Base-by-base conservation (phyloP, 2,888 invertebrate species). In the Dysmachus trigonus region DNA sequence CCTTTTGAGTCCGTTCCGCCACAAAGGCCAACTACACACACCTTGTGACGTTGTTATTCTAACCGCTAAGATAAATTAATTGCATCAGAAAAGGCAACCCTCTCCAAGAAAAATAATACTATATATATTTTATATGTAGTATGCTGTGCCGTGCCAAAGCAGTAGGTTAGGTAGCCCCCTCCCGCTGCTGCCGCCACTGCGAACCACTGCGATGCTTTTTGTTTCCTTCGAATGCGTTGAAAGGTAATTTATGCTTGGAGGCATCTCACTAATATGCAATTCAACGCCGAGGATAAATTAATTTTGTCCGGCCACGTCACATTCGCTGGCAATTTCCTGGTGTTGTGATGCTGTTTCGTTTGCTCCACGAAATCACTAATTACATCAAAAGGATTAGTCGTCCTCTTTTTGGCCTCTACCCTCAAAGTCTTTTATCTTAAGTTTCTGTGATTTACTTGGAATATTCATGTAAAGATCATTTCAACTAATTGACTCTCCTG, bases 51-150 rank as follows among this genome's bases (percentile, higher is more conserved):
- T 72, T 71, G 71, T 41, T 72, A 72, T 71, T 83, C 83, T 83
- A 38, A 83, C 83, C 83, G 72, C 83, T 83, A 72, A 83, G 83
- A 83, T 83, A 83, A 83, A 83, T 83, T 83, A 83, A 83, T 83
- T 83, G 83, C 83, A 83, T 72, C 72, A 83, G 22, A 62, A 62
- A n/a, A 15, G n/a, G n/a, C n/a, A n/a, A n/a, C n/a, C n/a, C n/a
- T n/a, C 30, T 38, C 83, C 5, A n/a, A 71, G 41, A 83, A 47
- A 83, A 83, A 71, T 38, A 38, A 62, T 62, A 6, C 62, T 62
- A 62, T 22, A 2, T 22, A n/a, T n/a, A n/a, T n/a, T n/a, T n/a
- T n/a, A n/a, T n/a, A n/a, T n/a, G n/a, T 41, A 13, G 15, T 10
- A 1, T 62, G 27, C 51, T 18, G 18, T 51, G 18, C 7, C n/a